A percentile compares a stretch with the other conserved stretches of the same genome.
These are phyloP conservation scores for Drosophila seclusa DNA, from an alignment of 2,888 invertebrate species.

Conservation along the genomic window DNA sequence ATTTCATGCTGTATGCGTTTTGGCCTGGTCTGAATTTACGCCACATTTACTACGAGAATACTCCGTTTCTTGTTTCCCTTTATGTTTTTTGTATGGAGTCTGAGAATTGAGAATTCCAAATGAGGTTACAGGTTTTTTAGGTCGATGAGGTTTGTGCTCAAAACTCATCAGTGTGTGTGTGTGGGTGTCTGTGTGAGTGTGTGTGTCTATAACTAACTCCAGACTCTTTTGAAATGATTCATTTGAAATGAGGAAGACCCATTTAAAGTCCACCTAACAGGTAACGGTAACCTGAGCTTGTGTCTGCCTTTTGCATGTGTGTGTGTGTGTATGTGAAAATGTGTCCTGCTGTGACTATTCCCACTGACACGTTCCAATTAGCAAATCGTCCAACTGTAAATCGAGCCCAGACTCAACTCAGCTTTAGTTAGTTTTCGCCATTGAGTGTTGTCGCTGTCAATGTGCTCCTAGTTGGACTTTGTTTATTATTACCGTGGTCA, in stretches of 20 bases:
- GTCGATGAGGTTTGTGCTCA: slow-evolving; percentile 5
- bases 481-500: not conserved
- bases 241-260: slow-evolving; percentile 30
- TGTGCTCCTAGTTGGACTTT: not conserved
- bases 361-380: slow-evolving; percentile 35
- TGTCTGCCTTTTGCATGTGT: not conserved
- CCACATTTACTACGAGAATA: slow-evolving; percentile 31
- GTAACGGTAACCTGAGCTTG: not conserved
- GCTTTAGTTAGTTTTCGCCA: slow-evolving; percentile 1
- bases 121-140: slow-evolving; percentile 14
- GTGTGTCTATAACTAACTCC: slow-evolving; percentile 30
- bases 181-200: not conserved
- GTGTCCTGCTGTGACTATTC: slow-evolving; percentile 5
- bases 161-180: not conserved
- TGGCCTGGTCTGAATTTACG: slow-evolving; percentile 15
- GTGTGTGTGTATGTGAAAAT: not conserved
- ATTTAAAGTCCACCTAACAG: not conserved
- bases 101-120: slow-evolving; percentile 1
- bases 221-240: slow-evolving; percentile 24
- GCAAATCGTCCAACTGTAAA: slow-evolving; percentile 30
- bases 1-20: not conserved
- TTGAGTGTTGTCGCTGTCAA: not conserved
- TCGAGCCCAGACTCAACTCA: not conserved
- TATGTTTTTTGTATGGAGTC: slow-evolving; percentile 10
- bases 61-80: not conserved